phyloP scores from a whole-genome alignment of 2,888 invertebrate genomes.

The Druceiella hillmani region DNA sequence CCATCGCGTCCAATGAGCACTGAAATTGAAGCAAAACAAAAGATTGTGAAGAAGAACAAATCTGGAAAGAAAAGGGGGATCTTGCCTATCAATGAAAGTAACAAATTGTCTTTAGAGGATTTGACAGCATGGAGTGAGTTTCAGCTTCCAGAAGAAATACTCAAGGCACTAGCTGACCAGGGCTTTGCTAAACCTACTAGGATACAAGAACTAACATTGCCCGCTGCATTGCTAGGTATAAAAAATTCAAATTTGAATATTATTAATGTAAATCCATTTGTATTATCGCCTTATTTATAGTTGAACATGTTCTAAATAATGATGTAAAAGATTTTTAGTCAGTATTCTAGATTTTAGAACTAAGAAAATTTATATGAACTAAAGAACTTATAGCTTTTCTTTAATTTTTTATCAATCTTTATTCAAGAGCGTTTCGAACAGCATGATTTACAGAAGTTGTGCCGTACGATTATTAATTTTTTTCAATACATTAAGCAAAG shows the following conservation, averaged over 20 bases:
- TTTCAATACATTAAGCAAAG: no score
- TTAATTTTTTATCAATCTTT: no score
- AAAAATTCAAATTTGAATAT: no score
- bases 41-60: constrained; percentile 15
- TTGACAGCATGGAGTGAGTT: constrained; percentile 61
- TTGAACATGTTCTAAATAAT: no score
- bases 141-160: constrained; percentile 63
- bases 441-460: no score
- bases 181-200: constrained; percentile 80
- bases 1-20: constrained; percentile 31
- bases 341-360: no score
- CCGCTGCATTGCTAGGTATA: constrained; percentile 77
- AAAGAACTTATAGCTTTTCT: no score
- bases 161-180: constrained; percentile 68
- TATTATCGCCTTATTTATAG: no score
- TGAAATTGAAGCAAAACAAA: constrained; percentile 21
- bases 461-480: no score
- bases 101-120: constrained; percentile 37
- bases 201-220: constrained; percentile 78
- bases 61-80: constrained; percentile 9
- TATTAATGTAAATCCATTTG: not conserved
- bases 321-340: no score
- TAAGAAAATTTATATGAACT: no score
- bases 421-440: no score
- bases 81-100: constrained; percentile 7